Percentiles rank a stretch among this genome's conserved stretches.
phyloP scores from a whole-genome alignment of 92 coral and sea anemone genomes.

The Meandrina meandrites region DNA sequence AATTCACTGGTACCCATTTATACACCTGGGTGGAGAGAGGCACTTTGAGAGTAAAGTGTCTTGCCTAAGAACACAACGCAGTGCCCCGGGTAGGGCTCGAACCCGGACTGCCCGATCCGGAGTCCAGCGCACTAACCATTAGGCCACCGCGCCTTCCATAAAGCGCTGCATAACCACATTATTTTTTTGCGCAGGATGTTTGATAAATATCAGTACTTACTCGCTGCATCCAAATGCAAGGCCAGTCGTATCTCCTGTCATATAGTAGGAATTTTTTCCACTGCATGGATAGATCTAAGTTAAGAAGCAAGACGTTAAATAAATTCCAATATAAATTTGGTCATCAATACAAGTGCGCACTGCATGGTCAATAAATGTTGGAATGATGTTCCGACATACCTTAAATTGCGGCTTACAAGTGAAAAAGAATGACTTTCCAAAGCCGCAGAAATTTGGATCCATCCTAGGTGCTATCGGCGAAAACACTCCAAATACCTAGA shows the following conservation, averaged over 20 bases:
- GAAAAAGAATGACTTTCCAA: conserved; percentile 86
- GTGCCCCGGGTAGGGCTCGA: too few relatives aligned
- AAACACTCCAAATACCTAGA: conserved; percentile 91
- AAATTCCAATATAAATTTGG: background rate
- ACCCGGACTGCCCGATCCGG: too few relatives aligned
- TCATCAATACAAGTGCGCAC: background rate
- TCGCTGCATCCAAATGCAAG: conserved; percentile 92
- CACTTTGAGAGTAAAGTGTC: too few relatives aligned
- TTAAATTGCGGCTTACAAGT: conserved; percentile 77
- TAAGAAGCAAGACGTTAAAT: background rate
- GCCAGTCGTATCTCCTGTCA: conserved; percentile 73
- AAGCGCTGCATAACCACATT: too few relatives aligned
- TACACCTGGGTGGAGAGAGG: too few relatives aligned
- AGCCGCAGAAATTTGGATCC: conserved; percentile 74
- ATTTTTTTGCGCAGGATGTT: too few relatives aligned
- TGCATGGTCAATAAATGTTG: background rate
- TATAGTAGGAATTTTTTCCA: conserved; percentile 86
- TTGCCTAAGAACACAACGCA: too few relatives aligned
- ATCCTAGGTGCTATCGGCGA: conserved; percentile 79
- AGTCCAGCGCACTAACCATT: too few relatives aligned
- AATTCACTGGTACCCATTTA: too few relatives aligned
- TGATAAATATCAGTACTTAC: conserved; percentile 55
- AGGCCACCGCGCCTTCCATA: too few relatives aligned
- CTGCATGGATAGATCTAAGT: conserved; percentile 86
- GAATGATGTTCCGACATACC: conserved; percentile 32